Evolutionary conservation across 2,888 invertebrate species (phyloP).

Genomic region (Ichneumoninae sp.): DNA sequence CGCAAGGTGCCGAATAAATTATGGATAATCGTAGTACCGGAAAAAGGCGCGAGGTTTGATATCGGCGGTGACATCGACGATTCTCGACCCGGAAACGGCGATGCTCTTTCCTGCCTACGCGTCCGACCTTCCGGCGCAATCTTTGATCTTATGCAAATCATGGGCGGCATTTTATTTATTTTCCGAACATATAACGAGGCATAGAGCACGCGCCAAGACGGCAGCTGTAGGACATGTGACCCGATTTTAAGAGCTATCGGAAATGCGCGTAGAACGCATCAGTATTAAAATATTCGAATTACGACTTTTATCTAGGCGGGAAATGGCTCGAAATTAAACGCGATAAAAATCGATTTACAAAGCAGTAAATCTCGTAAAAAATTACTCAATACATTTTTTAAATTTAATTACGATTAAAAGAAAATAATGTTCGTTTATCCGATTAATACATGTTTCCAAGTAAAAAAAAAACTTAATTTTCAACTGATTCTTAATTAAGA

Average conservation of each 20-base stretch:
- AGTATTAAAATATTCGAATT: constrained; percentile 19
- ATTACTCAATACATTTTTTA: not conserved
- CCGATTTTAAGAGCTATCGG: constrained; percentile 52
- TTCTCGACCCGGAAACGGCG: constrained; percentile 28
- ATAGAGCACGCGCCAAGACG: constrained; percentile 18
- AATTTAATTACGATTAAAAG: not conserved
- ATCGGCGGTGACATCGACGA: constrained; percentile 19
- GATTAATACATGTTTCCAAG: not conserved
- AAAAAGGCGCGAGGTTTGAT: constrained; percentile 5
- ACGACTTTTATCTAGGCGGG: constrained; percentile 9
- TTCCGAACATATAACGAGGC: not conserved
- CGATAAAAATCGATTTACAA: not conserved
- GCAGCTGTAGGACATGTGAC: constrained; percentile 55
- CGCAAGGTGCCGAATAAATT: constrained; percentile 70
- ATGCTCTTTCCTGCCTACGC: constrained; percentile 32
- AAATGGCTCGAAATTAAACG: constrained; percentile 15
- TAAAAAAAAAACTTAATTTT: constrained; percentile 12
- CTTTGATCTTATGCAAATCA: constrained; percentile 59
- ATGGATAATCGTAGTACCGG: constrained; percentile 51
- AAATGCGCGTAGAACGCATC: constrained; percentile 2
- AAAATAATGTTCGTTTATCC: not conserved
- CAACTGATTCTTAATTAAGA: constrained; percentile 64
- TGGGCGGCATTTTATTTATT: constrained; percentile 29
- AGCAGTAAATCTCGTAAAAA: constrained; percentile 3
- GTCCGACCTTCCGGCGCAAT: constrained; percentile 35